Evolutionary conservation across 1,140 invertebrate species (phyloP), one percentile per base, ranked within the genome.

Genomic region (Cepaea nemoralis): DNA sequence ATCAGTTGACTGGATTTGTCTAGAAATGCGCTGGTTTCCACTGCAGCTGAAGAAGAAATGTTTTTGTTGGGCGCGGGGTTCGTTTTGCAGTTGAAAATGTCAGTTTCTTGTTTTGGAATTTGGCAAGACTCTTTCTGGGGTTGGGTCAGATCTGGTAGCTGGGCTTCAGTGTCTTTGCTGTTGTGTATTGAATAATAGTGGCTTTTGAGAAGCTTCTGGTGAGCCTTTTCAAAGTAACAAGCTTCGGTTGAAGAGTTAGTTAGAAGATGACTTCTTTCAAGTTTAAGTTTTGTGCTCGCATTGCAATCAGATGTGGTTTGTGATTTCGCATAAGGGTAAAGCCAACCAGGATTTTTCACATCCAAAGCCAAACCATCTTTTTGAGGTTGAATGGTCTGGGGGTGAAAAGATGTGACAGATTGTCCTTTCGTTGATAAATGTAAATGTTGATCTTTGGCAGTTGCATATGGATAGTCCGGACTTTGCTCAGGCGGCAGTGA

Each of bases 201-300:
- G 37, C 40, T 5, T 45, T 40, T 71, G 0, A 71, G 40, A 10
- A 71, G 69, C 24, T 71, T 5, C 24, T 39, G 69, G 37, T 71
- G 69, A 3, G 69, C 69, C 69, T 39, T 71, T 27, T 71, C 69
- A 45, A 71, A 71, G 19, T 71, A 71, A n/a, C 37, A 45, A 0
- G 31, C 10, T 27, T 45, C 35, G 2, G 10, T 63, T 63, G 6
- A 5, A 1, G 27, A 1, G 2, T 6, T 27, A 63, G 27, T 19
- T 55, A 22, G 50, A 22, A 24, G 6, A 22, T 55, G 14, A 31
- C 27, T 10, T 12, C 3, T 27, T 31, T 16, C n/a, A 31, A 31
- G n/a, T 63, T 63, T 27, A 63, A 27, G 6, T 31, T 2, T 63
- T 27, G n/a, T 31, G 16, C 27, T 31, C 0, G 22, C n/a, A 3